phyloP scores from a whole-genome alignment of 1,140 invertebrate genomes.

The Coenobita brevimanus region DNA sequence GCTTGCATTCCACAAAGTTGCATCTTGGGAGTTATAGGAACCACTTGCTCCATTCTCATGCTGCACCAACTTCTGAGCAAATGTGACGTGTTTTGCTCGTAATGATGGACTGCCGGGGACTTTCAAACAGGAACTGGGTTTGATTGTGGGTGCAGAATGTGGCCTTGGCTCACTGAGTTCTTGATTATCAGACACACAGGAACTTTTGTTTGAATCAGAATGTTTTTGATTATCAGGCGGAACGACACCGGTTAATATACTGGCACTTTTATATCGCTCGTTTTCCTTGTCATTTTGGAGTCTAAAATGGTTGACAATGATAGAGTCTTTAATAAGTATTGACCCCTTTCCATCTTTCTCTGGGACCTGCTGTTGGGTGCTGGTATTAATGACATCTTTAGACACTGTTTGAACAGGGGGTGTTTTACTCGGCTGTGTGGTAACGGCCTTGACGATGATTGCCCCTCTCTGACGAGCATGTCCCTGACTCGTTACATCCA shows the following conservation, averaged over 20 bases:
- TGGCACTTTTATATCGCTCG: neutral
- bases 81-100: slow-evolving; percentile 49
- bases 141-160: slow-evolving; percentile 1
- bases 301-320: slow-evolving; percentile 38
- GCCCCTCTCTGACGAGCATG: slow-evolving; percentile 32
- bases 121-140: slow-evolving; percentile 53
- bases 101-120: slow-evolving; percentile 58
- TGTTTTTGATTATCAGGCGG: neutral
- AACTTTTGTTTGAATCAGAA: neutral
- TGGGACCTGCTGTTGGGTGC: neutral
- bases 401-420: neutral
- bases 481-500: slow-evolving; percentile 19
- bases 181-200: slow-evolving; percentile 10
- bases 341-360: slow-evolving; percentile 21
- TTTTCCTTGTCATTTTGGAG: slow-evolving; percentile 40
- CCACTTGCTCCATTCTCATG: slow-evolving; percentile 20
- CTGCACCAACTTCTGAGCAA: slow-evolving; percentile 51
- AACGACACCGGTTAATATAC: neutral
- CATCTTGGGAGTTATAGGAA: slow-evolving; percentile 22
- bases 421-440: neutral
- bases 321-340: slow-evolving; percentile 31
- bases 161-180: neutral
- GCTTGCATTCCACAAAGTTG: neutral
- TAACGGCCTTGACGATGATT: slow-evolving; percentile 36
- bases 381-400: neutral